phyloP scores from a whole-genome alignment of 2,888 invertebrate genomes.

The Pycnomerus fuliginosus region DNA sequence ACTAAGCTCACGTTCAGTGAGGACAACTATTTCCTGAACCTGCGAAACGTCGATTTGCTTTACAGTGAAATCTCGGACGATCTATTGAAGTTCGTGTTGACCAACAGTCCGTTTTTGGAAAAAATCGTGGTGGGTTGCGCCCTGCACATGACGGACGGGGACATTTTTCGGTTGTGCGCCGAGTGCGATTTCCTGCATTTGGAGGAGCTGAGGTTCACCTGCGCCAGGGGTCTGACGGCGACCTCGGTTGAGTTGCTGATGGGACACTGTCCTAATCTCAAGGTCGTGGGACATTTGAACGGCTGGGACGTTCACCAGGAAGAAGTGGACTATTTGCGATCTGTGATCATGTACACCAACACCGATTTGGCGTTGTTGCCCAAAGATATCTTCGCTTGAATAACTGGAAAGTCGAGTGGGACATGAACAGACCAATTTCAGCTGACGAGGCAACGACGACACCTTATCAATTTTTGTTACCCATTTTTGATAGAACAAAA shows the following conservation, averaged over 20 bases:
- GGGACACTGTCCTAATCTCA: conserved; percentile 66
- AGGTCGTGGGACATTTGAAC: conserved; percentile 63
- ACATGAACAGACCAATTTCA: too few relatives aligned
- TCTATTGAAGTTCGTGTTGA: conserved; percentile 62
- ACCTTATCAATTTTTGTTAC: too few relatives aligned
- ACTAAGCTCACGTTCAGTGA: conserved; percentile 60
- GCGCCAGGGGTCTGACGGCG: conserved; percentile 63
- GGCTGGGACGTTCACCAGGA: conserved; percentile 68
- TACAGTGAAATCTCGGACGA: conserved; percentile 63
- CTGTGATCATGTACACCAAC: conserved; percentile 65
- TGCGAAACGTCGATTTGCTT: conserved; percentile 67
- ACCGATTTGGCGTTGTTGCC: conserved; percentile 65
- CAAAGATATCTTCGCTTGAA: too few relatives aligned
- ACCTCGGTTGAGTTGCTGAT: conserved; percentile 66
- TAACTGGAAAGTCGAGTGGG: too few relatives aligned
- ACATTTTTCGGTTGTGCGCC: conserved; percentile 65
- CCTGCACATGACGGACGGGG: conserved; percentile 66
- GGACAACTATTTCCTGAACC: conserved; percentile 59
- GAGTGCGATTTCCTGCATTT: conserved; percentile 63
- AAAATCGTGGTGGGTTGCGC: conserved; percentile 67
- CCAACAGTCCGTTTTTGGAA: conserved; percentile 60
- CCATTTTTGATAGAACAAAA: too few relatives aligned
- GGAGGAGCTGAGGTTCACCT: conserved; percentile 70
- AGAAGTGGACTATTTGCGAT: conserved; percentile 66
- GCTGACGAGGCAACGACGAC: too few relatives aligned